A percentile compares a stretch with the other conserved stretches of the same genome.
These are phyloP conservation scores for Atherix ibis DNA, from an alignment of 2,888 invertebrate species.

Conservation along the genomic window DNA sequence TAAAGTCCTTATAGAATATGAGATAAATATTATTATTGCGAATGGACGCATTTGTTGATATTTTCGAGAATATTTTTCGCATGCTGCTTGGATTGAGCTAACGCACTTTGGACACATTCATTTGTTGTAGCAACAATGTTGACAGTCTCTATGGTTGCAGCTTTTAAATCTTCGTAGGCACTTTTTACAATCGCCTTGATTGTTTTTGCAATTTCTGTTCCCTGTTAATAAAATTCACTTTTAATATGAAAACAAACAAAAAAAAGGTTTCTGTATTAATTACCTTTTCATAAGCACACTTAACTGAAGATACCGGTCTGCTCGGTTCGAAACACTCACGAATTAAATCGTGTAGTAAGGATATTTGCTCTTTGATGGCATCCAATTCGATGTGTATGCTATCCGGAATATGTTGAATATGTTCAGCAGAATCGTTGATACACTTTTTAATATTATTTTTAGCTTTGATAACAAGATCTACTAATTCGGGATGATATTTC, in stretches of 20 bases:
- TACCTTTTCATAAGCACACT: neutral
- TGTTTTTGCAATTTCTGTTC: neutral
- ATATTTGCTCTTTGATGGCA: conserved; percentile 1
- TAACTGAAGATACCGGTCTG: conserved; percentile 2
- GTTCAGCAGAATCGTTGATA: neutral
- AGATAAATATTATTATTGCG: no score
- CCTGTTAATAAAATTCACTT: no score
- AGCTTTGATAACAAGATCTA: conserved; percentile 1
- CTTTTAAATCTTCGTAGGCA: neutral
- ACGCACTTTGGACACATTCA: neutral
- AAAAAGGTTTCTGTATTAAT: no score
- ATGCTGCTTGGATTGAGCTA: neutral
- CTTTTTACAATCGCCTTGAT: neutral
- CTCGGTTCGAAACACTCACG: conserved; percentile 2
- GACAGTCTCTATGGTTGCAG: neutral
- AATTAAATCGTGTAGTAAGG: neutral
- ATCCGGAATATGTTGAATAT: conserved; percentile 2
- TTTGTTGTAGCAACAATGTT: neutral
- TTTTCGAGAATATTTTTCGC: neutral
- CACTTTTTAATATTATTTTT: conserved; percentile 1
- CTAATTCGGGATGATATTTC: conserved; percentile 2
- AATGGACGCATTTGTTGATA: neutral
- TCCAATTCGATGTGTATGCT: conserved; percentile 2
- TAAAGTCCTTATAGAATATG: no score
- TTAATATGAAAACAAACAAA: no score